phyloP scores from a whole-genome alignment of 2,113 vertebrate genomes.

The Fregata magnificens region DNA sequence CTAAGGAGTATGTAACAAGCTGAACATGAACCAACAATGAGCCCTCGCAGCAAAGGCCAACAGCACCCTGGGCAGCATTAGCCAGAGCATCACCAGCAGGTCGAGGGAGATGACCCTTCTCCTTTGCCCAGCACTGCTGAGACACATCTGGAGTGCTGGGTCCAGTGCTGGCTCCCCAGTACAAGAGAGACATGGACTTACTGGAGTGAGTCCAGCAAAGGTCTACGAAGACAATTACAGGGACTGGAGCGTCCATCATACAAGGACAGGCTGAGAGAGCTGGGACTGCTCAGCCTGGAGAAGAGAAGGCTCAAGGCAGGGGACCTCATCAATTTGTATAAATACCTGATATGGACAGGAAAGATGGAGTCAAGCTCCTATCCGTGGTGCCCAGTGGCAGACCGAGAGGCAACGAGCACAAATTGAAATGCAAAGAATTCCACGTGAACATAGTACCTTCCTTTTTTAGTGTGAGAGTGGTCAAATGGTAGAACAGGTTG shows the following conservation, averaged over 20 bases:
- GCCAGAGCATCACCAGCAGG: background rate
- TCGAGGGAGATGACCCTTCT: background rate
- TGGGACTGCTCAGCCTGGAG: background rate
- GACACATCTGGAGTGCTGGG: background rate
- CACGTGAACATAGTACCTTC: background rate
- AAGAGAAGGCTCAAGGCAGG: background rate
- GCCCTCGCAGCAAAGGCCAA: background rate
- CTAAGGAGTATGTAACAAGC: background rate
- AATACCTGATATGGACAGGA: background rate
- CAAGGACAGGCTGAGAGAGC: background rate
- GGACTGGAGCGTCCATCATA: background rate
- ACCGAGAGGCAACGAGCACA: background rate
- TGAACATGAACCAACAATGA: background rate
- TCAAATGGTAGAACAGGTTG: background rate
- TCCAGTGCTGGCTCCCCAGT: background rate
- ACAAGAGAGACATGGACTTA: background rate
- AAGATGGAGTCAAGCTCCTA: background rate
- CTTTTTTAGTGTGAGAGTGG: background rate
- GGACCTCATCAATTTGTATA: background rate
- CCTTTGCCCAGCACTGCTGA: background rate
- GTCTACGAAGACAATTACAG: background rate
- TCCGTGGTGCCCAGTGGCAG: background rate
- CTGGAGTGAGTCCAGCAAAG: background rate
- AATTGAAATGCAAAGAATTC: background rate
- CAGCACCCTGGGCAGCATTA: background rate